Conservation (phyloP, 2,113 vertebrate species). For the Coturnix japonica region DNA sequence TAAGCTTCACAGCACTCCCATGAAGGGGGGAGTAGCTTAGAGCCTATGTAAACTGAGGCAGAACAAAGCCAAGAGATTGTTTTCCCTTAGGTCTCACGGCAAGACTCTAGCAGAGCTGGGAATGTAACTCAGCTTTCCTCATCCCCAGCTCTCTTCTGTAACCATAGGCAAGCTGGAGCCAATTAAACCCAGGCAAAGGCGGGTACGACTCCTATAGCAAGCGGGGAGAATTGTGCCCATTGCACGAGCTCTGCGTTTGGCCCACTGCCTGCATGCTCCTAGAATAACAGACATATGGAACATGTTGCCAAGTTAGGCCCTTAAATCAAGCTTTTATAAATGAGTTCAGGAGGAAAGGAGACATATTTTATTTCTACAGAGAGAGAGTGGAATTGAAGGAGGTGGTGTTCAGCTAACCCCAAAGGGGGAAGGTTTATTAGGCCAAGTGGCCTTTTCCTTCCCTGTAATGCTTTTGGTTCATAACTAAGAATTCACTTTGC, state of each 20-base stretch:
- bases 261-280: slow-evolving; percentile 36
- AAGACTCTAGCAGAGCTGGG: slow-evolving; percentile 38
- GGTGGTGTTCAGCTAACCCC: slow-evolving; percentile 48
- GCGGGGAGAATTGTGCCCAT: slow-evolving; percentile 39
- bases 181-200: slow-evolving; percentile 54
- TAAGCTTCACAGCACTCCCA: slow-evolving; percentile 1
- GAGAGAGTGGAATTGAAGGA: slow-evolving; percentile 16
- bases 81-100: slow-evolving; percentile 42
- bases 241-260: not conserved
- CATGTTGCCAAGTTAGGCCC: slow-evolving; percentile 49
- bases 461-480: slow-evolving; percentile 22
- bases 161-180: slow-evolving; percentile 36
- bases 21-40: not conserved
- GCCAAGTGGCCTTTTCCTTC: slow-evolving; percentile 64
- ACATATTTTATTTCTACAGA: slow-evolving; percentile 59
- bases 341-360: slow-evolving; percentile 49
- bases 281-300: slow-evolving; percentile 62
- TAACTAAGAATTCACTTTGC: slow-evolving; percentile 57
- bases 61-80: slow-evolving; percentile 39
- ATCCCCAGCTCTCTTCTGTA: slow-evolving; percentile 4
- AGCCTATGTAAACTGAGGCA: slow-evolving; percentile 57
- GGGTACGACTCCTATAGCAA: not conserved
- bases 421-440: slow-evolving; percentile 49
- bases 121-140: slow-evolving; percentile 26
- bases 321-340: slow-evolving; percentile 69